Evolutionary conservation across 2,888 invertebrate species (phyloP).

Genomic region (Idaea biselata): DNA sequence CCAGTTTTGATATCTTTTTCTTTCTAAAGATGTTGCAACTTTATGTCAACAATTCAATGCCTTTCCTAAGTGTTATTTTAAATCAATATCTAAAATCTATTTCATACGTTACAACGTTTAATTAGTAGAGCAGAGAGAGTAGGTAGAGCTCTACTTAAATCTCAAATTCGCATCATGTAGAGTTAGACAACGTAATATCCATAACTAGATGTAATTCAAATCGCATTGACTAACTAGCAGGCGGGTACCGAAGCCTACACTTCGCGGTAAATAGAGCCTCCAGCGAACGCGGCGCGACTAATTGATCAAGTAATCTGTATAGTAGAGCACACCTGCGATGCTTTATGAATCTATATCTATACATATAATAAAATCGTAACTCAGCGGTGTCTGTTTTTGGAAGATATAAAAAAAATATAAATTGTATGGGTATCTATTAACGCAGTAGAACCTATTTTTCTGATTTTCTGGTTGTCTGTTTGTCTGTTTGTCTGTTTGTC

Average conservation of each 20-base stretch:
- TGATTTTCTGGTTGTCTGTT: too few species aligned
- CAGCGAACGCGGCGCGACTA: conserved; percentile 53
- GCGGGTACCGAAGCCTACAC: conserved; percentile 13
- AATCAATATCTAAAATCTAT: too few species aligned
- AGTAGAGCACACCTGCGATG: conserved; percentile 41
- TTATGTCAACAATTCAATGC: too few species aligned
- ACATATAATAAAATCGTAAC: too few species aligned
- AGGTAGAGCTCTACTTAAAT: conserved; percentile 17
- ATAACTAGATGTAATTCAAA: conserved; percentile 40
- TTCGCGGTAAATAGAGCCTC: conserved; percentile 39
- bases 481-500: too few species aligned
- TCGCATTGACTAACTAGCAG: conserved; percentile 48
- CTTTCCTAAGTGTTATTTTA: too few species aligned
- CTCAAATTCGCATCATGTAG: conserved; percentile 24
- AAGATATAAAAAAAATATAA: too few species aligned
- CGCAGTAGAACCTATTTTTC: too few species aligned
- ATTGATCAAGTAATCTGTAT: conserved; percentile 61
- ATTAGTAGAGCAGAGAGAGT: conserved; percentile 3
- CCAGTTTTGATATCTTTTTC: too few species aligned
- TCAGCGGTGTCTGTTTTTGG: too few species aligned
- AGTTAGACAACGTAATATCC: conserved; percentile 23
- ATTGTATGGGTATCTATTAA: too few species aligned
- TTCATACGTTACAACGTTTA: conserved; percentile 8
- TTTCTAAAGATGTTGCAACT: too few species aligned
- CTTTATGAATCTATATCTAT: conserved; percentile 58